phyloP scores from a whole-genome alignment of 2,888 invertebrate species.

The Acanthosepion esculentum region DNA sequence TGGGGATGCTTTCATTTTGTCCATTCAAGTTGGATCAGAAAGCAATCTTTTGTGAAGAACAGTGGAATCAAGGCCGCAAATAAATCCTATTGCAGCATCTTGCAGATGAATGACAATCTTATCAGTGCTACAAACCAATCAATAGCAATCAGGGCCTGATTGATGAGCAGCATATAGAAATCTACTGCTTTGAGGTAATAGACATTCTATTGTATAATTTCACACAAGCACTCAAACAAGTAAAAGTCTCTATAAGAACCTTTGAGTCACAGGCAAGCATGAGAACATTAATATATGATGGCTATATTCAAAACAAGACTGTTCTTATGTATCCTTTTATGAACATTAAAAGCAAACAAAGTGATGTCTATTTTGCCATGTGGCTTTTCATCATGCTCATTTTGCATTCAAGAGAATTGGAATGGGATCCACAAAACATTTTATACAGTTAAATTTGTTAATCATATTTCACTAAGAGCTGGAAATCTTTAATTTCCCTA shows the following conservation, averaged over 20 bases:
- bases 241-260: background rate
- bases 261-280: background rate
- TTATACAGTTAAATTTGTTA: no score
- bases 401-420: no score
- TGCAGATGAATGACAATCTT: background rate
- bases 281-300: background rate
- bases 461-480: no score
- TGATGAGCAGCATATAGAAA: background rate
- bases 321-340: background rate
- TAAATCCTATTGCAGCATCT: background rate
- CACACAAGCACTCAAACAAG: background rate
- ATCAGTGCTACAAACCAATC: background rate
- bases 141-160: background rate
- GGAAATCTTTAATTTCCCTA: no score
- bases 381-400: no score
- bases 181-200: background rate
- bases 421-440: no score
- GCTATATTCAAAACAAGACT: no score
- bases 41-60: constrained; percentile 9
- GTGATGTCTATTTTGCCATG: no score
- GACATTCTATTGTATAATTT: background rate
- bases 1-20: background rate
- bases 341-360: background rate
- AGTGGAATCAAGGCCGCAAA: background rate
- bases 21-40: background rate